phyloP scores from a whole-genome alignment of 2,113 vertebrate species.

The Sus scrofa region T2T-Sscrofa CM000813.6:135181501-135182000 shows the following conservation, averaged over 20 bases:
- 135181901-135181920: not conserved
- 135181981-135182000: not conserved
- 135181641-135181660: not conserved
- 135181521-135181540: not conserved
- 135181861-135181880: not conserved
- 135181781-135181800: not conserved
- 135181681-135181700: not conserved
- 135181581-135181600: not conserved
- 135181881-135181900: not conserved
- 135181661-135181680: not conserved
- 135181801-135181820: not conserved
- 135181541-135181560: slow-evolving; percentile 55
- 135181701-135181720: not conserved
- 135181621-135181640: not conserved
- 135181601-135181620: not conserved
- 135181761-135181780: not conserved
- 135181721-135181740: not conserved
- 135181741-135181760: not conserved
- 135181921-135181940: not conserved
- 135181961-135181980: not conserved
- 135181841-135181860: not conserved
- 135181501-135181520: not conserved
- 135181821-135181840: not conserved
- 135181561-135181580: not conserved
- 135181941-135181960: not conserved